These are phyloP conservation scores for Shinisaurus crocodilurus DNA, from an alignment of 2,113 vertebrate genomes.

Conservation along the genomic window DNA sequence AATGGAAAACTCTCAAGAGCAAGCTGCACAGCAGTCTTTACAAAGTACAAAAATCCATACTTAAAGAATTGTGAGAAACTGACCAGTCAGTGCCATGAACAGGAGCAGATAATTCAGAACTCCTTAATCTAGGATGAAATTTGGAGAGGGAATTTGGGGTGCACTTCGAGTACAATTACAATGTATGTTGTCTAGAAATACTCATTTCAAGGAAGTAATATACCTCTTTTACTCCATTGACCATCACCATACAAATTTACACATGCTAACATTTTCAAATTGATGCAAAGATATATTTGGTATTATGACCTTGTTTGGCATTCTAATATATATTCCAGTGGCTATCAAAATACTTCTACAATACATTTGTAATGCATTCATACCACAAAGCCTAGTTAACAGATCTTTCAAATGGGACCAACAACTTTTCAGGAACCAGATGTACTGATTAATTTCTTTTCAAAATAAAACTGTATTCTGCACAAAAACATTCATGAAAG, in stretches of 20 bases:
- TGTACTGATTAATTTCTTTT: slow-evolving; percentile 72
- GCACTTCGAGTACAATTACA: neutral
- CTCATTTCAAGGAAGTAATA: slow-evolving; percentile 30
- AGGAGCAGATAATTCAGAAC: neutral
- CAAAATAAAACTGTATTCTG: slow-evolving; percentile 52
- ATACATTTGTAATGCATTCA: slow-evolving; percentile 40
- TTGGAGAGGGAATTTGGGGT: neutral
- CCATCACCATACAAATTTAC: neutral
- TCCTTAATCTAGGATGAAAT: neutral
- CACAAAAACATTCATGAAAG: slow-evolving; percentile 64
- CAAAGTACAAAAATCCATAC: neutral
- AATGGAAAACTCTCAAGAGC: neutral
- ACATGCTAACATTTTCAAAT: neutral
- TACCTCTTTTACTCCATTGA: slow-evolving; percentile 56
- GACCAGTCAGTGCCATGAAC: neutral
- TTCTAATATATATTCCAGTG: slow-evolving; percentile 38
- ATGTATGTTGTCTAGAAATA: slow-evolving; percentile 36
- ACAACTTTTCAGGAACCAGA: slow-evolving; percentile 61
- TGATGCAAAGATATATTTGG: neutral
- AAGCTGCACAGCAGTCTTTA: neutral
- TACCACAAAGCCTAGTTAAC: slow-evolving; percentile 47
- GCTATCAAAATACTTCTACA: slow-evolving; percentile 24
- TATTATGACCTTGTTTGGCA: slow-evolving; percentile 8
- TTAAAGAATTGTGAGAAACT: neutral
- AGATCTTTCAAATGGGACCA: slow-evolving; percentile 72